Evolutionary conservation across 92 coral and sea anemone species (phyloP).

Genomic region (Pocillopora grandis): DNA sequence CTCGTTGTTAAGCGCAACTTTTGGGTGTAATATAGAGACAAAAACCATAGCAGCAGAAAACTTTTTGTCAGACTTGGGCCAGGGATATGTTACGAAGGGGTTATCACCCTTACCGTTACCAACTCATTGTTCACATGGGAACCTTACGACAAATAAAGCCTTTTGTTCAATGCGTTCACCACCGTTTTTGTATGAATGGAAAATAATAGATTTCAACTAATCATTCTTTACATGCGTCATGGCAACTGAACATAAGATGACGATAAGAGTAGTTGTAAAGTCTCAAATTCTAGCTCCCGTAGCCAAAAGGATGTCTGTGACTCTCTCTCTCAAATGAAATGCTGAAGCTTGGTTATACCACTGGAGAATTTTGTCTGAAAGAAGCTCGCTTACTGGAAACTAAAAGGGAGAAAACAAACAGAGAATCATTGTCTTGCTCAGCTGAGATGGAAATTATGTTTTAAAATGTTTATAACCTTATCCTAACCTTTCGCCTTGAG

Average conservation of each 20-base stretch:
- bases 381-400: not conserved
- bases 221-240: not conserved
- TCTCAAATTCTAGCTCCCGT: not conserved
- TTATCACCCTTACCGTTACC: too few species aligned
- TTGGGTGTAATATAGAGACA: too few species aligned
- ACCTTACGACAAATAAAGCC: too few species aligned
- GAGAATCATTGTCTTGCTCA: not conserved
- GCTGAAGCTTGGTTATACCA: slow-evolving; percentile 3
- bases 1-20: too few species aligned
- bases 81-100: too few species aligned
- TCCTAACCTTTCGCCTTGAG: not conserved
- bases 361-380: not conserved
- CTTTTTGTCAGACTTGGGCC: too few species aligned
- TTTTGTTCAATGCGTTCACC: too few species aligned
- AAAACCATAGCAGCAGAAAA: too few species aligned
- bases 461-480: not conserved
- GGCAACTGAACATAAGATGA: not conserved
- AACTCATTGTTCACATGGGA: too few species aligned
- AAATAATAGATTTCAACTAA: not conserved
- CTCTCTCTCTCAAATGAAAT: not conserved
- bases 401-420: not conserved
- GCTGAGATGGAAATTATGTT: not conserved
- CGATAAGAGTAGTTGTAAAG: not conserved
- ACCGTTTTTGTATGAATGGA: too few species aligned
- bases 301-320: not conserved